These are phyloP conservation scores for Mercenaria mercenaria DNA, from an alignment of 1,140 invertebrate genomes.

Conservation along the genomic window DNA sequence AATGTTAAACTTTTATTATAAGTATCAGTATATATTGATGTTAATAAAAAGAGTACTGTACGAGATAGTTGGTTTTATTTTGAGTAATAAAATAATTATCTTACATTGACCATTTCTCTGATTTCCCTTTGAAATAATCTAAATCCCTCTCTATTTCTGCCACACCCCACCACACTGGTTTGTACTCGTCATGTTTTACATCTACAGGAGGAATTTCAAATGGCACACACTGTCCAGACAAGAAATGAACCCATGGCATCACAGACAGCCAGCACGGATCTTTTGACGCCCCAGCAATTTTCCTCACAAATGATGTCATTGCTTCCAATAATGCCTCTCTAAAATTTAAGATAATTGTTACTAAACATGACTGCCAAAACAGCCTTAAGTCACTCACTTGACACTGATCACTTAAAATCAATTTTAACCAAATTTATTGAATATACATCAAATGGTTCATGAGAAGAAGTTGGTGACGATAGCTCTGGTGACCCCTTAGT, in stretches of 20 bases:
- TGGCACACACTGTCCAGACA: not conserved
- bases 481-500: too few relatives aligned
- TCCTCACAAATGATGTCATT: not conserved
- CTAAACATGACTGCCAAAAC: too few relatives aligned
- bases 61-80: too few relatives aligned
- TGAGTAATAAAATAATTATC: too few relatives aligned
- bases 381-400: too few relatives aligned
- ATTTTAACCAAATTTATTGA: too few relatives aligned
- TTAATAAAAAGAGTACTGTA: too few relatives aligned
- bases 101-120: slow-evolving; percentile 44
- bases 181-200: not conserved
- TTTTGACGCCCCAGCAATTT: not conserved
- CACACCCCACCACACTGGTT: slow-evolving; percentile 38
- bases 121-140: slow-evolving; percentile 10
- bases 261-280: slow-evolving; percentile 2
- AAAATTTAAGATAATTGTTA: not conserved
- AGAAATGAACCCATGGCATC: slow-evolving; percentile 41
- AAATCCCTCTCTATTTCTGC: not conserved
- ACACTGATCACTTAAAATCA: too few relatives aligned
- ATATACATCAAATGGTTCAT: too few relatives aligned
- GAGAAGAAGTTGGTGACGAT: too few relatives aligned
- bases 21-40: too few relatives aligned
- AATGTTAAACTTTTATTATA: too few relatives aligned
- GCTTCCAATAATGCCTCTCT: not conserved
- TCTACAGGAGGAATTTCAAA: not conserved